Base-by-base conservation (phyloP, 2,888 invertebrate genomes). In the Bellardia pandia region DNA sequence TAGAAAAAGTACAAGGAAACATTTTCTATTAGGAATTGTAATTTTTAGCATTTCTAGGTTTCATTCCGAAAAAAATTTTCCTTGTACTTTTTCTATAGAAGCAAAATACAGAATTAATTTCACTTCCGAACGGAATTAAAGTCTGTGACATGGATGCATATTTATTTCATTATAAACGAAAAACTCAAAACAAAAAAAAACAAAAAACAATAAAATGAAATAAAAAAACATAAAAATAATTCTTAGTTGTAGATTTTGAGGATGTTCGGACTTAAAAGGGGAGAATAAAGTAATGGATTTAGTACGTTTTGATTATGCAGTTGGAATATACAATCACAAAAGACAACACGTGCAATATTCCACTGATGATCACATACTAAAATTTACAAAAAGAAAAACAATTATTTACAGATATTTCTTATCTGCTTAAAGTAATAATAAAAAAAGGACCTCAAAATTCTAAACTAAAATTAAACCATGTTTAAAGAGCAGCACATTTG, bases 331-430 rank as follows among this genome's bases (percentile, higher is more conserved):
- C 92, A 92, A 91, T 91, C 92, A 91, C 91, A 92, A 92, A 92
- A 92, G 91, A 90, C 91, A 92, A 92, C 90, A 92, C 90, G 91
- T 92, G 91, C 91, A 91, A 91, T 91, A 91, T 91, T 91, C 89
- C 88, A 90, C 85, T 89, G 88, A n/a, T 51, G 42, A 48, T 48
- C 33, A 71, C 23, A 76, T 76, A 75, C 64, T 62, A 82, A 81
- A 81, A 37, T 60, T 45, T 16, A 66, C 23, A 40, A 71, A 74
- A 33, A 2, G 23, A 23, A 23, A 58, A 76, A 33, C 2, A 56
- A 58, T 3, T 76, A 76, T 82, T 58, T 76, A 82, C 68, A 82
- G 45, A 60, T 69, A 76, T 8, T 66, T 48, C 30, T 33, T 40
- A 78, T 40, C 30, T 62, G 16, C 0, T 33, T 30, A 14, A 45